These are phyloP conservation scores for Tetranychus cinnabarinus DNA, from an alignment of 1,140 invertebrate species.

Conservation along the genomic window DNA sequence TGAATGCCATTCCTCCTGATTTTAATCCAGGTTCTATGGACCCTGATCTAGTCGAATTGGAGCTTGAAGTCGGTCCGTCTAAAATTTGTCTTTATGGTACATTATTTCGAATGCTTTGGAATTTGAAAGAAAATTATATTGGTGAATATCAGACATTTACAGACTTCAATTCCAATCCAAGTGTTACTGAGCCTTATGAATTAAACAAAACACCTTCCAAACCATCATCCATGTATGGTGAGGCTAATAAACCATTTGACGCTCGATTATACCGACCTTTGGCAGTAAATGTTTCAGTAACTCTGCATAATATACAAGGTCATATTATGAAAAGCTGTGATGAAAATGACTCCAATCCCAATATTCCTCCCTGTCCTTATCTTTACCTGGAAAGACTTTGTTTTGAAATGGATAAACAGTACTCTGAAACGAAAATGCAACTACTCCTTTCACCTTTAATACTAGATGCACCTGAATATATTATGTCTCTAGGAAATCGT, in stretches of 20 bases:
- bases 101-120: slow-evolving; percentile 35
- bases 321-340: slow-evolving; percentile 70
- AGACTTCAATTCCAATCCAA: slow-evolving; percentile 24
- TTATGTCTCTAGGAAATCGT: slow-evolving; percentile 18
- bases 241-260: slow-evolving; percentile 33
- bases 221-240: background rate
- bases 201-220: background rate
- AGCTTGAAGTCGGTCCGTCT: slow-evolving; percentile 78
- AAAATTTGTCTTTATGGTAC: slow-evolving; percentile 68
- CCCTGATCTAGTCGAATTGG: slow-evolving; percentile 64
- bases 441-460: slow-evolving; percentile 68
- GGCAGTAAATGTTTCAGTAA: slow-evolving; percentile 74
- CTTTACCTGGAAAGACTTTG: slow-evolving; percentile 69
- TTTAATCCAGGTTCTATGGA: slow-evolving; percentile 63
- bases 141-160: slow-evolving; percentile 81
- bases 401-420: slow-evolving; percentile 89
- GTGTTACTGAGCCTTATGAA: background rate
- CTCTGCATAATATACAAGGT: slow-evolving; percentile 78
- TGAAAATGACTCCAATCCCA: slow-evolving; percentile 27
- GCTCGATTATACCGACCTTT: slow-evolving; percentile 60
- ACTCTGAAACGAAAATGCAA: slow-evolving; percentile 69
- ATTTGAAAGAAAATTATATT: slow-evolving; percentile 66
- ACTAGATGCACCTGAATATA: slow-evolving; percentile 22
- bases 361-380: slow-evolving; percentile 67
- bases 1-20: slow-evolving; percentile 30